Conservation (phyloP, 2,797 vertebrate species). For the Pangasius krempfi region DNA sequence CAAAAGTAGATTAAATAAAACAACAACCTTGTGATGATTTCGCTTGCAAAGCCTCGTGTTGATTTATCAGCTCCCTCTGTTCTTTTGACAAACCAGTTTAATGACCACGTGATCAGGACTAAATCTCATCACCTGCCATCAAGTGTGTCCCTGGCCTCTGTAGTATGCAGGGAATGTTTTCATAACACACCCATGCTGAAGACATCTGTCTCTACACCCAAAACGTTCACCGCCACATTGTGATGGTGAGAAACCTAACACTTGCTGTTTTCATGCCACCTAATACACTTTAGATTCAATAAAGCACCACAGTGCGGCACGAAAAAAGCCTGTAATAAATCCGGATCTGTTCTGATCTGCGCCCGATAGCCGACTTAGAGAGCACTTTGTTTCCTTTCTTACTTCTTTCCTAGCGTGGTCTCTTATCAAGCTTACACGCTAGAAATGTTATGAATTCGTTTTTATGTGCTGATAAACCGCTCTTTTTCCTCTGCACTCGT, state of each 20-base stretch:
- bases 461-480: neutral
- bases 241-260: neutral
- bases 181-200: slow-evolving; percentile 43
- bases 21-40: too few relatives aligned
- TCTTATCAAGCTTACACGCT: neutral
- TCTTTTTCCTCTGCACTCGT: too few relatives aligned
- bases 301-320: neutral
- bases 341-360: neutral
- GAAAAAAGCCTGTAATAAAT: neutral
- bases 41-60: neutral
- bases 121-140: slow-evolving; percentile 9
- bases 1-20: neutral
- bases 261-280: neutral
- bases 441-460: neutral
- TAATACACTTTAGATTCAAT: neutral
- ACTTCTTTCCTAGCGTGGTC: neutral
- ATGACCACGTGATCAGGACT: neutral
- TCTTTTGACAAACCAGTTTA: slow-evolving; percentile 26
- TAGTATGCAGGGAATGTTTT: slow-evolving; percentile 54
- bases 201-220: slow-evolving; percentile 22
- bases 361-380: neutral
- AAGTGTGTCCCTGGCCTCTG: neutral
- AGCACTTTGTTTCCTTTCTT: too few relatives aligned
- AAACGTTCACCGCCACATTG: neutral
- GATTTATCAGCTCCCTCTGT: neutral